Conservation (phyloP, 1,140 invertebrate genomes). For the Drosophila bocki region DNA sequence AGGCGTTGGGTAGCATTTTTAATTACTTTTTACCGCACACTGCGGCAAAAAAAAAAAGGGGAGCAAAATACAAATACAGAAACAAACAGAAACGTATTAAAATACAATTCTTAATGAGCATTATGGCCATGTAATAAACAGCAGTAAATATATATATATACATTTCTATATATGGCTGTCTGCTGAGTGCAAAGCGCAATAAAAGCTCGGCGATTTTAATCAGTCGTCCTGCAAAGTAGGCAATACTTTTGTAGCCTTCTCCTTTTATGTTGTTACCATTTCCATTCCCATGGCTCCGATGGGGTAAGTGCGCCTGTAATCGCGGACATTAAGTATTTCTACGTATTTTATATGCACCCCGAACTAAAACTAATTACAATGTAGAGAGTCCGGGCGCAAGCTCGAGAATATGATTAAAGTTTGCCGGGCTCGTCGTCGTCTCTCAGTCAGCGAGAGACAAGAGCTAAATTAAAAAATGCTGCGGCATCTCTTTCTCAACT, state of each 20-base stretch:
- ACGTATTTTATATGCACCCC: conserved; percentile 40
- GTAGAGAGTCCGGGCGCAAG: conserved; percentile 44
- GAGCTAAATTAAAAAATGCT: conserved; percentile 77
- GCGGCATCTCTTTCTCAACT: conserved; percentile 65
- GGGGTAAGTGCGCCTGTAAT: conserved; percentile 61
- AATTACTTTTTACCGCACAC: conserved; percentile 69
- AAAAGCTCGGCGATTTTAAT: conserved; percentile 73
- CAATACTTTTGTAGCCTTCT: conserved; percentile 57
- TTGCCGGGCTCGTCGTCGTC: conserved; percentile 20
- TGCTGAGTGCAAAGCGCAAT: conserved; percentile 73
- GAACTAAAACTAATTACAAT: conserved; percentile 77
- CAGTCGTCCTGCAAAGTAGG: conserved; percentile 65
- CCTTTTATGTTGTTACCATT: conserved; percentile 25
- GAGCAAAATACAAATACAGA: conserved; percentile 41
- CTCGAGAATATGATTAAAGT: conserved; percentile 78
- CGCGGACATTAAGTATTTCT: conserved; percentile 47
- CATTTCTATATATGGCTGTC: conserved; percentile 31
- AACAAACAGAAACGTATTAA: conserved; percentile 61
- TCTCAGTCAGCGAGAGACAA: conserved; percentile 54
- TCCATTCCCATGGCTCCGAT: conserved; percentile 13
- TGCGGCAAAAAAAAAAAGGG: conserved; percentile 22
- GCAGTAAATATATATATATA: conserved; percentile 51
- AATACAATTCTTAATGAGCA: conserved; percentile 80
- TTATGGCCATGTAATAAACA: conserved; percentile 76
- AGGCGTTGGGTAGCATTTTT: conserved; percentile 64